Conservation (phyloP, 2,888 invertebrate genomes). For the Agrotis ipsilon region DNA sequence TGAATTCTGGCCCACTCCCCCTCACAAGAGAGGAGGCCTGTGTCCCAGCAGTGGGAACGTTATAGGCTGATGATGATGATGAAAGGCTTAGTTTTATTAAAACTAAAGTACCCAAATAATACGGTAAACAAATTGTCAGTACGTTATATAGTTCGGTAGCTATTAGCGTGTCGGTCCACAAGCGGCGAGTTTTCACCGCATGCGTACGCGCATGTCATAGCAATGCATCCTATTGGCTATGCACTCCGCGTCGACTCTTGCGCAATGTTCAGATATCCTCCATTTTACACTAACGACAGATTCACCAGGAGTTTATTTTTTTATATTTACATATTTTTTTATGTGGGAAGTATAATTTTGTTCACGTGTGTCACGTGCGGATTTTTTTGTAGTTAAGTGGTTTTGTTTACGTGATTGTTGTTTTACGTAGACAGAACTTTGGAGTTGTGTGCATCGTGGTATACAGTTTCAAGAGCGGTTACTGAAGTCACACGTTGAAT, state of each 20-base stretch:
- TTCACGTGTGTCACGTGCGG: slow-evolving; percentile 17
- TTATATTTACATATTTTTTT: slow-evolving; percentile 32
- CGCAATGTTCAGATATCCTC: slow-evolving; percentile 71
- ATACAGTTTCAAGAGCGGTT: not conserved
- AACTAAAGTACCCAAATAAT: slow-evolving; percentile 2
- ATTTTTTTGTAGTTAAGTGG: slow-evolving; percentile 12
- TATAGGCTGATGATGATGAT: too few species aligned
- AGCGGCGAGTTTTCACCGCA: slow-evolving; percentile 63
- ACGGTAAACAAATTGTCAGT: slow-evolving; percentile 25
- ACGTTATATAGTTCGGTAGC: slow-evolving; percentile 44
- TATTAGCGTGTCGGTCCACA: slow-evolving; percentile 40
- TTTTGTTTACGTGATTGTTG: slow-evolving; percentile 1
- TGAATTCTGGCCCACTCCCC: too few species aligned
- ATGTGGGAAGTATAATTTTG: slow-evolving; percentile 10
- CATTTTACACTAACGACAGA: slow-evolving; percentile 59
- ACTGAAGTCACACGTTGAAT: not conserved
- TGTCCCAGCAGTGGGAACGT: too few species aligned
- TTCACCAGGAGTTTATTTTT: slow-evolving; percentile 33
- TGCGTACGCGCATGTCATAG: slow-evolving; percentile 58
- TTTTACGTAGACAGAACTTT: not conserved
- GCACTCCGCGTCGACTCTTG: slow-evolving; percentile 65
- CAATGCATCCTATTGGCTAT: slow-evolving; percentile 60
- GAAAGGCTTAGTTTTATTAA: too few species aligned
- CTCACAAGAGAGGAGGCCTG: too few species aligned
- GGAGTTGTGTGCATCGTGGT: not conserved